Base-by-base conservation (phyloP, 2,888 invertebrate genomes). In the Ophioninae sp. region DNA sequence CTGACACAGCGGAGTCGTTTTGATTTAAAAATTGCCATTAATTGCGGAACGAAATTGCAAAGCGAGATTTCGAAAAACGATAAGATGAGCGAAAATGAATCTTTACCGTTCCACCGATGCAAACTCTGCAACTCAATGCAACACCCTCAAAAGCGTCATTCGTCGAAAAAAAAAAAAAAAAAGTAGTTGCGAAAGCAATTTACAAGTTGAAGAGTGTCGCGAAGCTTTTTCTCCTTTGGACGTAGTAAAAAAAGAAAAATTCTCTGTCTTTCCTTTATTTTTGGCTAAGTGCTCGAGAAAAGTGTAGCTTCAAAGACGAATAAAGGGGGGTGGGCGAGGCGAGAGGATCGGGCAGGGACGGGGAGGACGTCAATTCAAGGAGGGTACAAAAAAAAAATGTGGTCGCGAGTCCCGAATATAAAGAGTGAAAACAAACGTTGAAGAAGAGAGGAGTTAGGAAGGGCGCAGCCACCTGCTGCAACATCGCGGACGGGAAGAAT, bases 391-490 rank as follows among this genome's bases (percentile, higher is more conserved):
- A 17, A 41, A 7, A 41, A 20, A 44, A n/a, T 41, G 23, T 23
- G 6, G 72, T 72, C 57, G 74, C 72, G 41, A 68, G 75, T 78
- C 70, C 65, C 69, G 83, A 81, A 81, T 81, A 74, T 79, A 72
- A 79, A 84, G 81, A 75, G 81, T 64, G 75, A 79, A 84, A 81
- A 81, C 81, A 81, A 84, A 79, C 67, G 67, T 17, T n/a, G 23
- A 68, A 56, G 74, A 64, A 30, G 70, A 57, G 56, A 3, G n/a
- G 72, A 62, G 65, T 44, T 44, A 61, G 74, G 37, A 44, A 67
- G 10, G 17, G 77, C 50, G 70, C 79, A 72, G 84, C 84, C 84
- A 84, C 84, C 84, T 84, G 84, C 84, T 84, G 84, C 81, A 81
- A 81, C 81, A 74, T 64, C 70, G 81, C 50, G 50, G 62, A 78